Evolutionary conservation across 64 coral and sea anemone species (phyloP).

Genomic region (Actinia equina): DNA sequence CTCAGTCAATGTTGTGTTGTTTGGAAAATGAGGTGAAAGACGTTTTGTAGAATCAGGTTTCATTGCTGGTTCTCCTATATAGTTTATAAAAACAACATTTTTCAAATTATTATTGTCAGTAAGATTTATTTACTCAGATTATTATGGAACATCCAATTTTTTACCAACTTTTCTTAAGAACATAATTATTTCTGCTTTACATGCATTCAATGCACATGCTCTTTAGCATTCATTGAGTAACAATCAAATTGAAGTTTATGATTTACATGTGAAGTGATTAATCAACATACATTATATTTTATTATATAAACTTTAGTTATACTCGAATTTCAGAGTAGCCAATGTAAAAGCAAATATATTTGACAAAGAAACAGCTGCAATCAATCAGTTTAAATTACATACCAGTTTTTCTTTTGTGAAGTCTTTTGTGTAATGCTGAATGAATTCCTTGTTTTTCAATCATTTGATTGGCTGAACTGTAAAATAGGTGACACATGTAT

Average conservation of each 20-base stretch:
- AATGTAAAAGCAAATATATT: too few relatives aligned
- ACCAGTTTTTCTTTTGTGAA: background rate
- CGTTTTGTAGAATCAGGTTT: background rate
- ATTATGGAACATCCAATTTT: too few relatives aligned
- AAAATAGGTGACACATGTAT: background rate
- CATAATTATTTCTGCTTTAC: too few relatives aligned
- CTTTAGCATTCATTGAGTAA: too few relatives aligned
- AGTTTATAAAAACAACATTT: background rate
- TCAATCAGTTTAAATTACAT: background rate
- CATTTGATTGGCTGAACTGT: background rate
- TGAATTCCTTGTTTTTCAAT: background rate
- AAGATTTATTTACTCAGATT: background rate
- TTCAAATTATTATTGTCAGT: background rate
- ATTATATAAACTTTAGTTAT: too few relatives aligned
- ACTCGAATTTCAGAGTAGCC: too few relatives aligned
- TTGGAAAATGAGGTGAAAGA: background rate
- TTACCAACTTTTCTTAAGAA: too few relatives aligned
- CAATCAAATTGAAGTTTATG: too few relatives aligned
- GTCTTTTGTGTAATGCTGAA: slow-evolving; percentile 4
- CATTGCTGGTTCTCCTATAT: background rate
- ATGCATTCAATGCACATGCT: too few relatives aligned
- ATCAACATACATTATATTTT: too few relatives aligned
- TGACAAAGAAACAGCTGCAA: too few relatives aligned
- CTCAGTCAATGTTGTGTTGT: background rate
- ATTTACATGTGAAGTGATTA: too few relatives aligned